Base-by-base conservation (phyloP, 2,888 invertebrate species). In the Gastracanthus pulcherrimus region DNA sequence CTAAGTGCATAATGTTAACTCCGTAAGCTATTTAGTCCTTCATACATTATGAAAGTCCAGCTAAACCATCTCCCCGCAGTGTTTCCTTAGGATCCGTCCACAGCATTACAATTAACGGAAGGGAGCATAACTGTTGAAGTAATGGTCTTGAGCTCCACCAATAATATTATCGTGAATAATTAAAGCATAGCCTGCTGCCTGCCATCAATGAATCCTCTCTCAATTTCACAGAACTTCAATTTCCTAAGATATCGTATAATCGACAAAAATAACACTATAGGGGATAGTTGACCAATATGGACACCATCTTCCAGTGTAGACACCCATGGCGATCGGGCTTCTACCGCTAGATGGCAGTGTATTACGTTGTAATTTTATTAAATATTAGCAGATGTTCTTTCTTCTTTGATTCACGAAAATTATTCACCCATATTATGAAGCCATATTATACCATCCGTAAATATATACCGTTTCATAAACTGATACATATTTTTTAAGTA, bases 131-230 rank as follows among this genome's bases (percentile, higher is more conserved):
- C 19, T 9, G 26, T 74, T 74, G 13, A 45, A 38, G 31, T 55
- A 55, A 55, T 38, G n/a, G n/a, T 36, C 13, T 51, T 76, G 6
- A 41, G 26, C 31, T 23, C 34, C 29, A 29, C 41, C 66, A 58
- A 76, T 67, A 76, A 76, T 67, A 76, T 67, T 76, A 67, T 48
- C 45, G 26, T 60, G 62, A 62, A 60, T 74, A 74, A 74, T 74
- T 74, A 48, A 48, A 3, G 74, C 48, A 74, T 62, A 62, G n/a
- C 62, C 16, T 16, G 3, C 16, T 62, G 48, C 13, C 13, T 9
- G 29, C 31, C 41, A 13, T 34, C 9, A 23, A 23, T 66, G 51
- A 26, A 51, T 74, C 55, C 55, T 64, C n/a, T n/a, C 74, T 64
- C 26, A 62, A 64, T 60, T 19, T 36, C 58, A 19, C 19, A 13